Base-by-base conservation (phyloP, 2,888 invertebrate species). In the Lutraria lutraria region DNA sequence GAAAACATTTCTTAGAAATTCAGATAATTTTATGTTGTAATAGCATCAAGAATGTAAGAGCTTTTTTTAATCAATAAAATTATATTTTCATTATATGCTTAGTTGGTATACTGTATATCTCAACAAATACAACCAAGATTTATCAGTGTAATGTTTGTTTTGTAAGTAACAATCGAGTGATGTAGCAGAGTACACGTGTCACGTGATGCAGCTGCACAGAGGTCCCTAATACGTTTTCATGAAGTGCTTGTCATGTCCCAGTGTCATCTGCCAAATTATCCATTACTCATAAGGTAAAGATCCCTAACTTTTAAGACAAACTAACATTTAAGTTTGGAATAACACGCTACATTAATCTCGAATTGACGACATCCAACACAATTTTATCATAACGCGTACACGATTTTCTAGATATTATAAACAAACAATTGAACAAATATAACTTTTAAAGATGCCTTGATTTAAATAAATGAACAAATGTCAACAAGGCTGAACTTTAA, bases 271-370 rank as follows among this genome's bases (percentile, higher is more conserved):
- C 43, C 13, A 53, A 25, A 53, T 84, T 53, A n/a, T 43, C 53
- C n/a, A 68, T 53, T 72, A 68, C 53, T 84, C 53, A 63, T 84
- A 19, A 25, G 29, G n/a, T 52, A 10, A 34, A 79, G 72, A 53
- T 52, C 34, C 76, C 53, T 31, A 53, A 31, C 34, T 68, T 87
- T 87, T 43, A 43, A 53, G 72, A 60, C 72, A 88, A 90, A 90
- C 90, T 86, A 25, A 90, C 90, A 90, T 86, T 81, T 21, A 86
- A 82, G 90, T 90, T 90, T 90, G 31, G 82, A 87, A 72, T 29
- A 81, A 68, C 68, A 63, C 43, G 43, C 15, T 53, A 31, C 84
- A 84, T 84, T 84, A 76, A 84, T 84, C 83, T 84, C 54, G 15
- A n/a, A 12, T 29, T 21, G 76, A 53, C 68, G 84, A 84, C 84